A percentile compares a stretch with the other conserved stretches of the same genome.
Conservation (phyloP, 2,113 vertebrate species). For the Gambusia affinis region DNA sequence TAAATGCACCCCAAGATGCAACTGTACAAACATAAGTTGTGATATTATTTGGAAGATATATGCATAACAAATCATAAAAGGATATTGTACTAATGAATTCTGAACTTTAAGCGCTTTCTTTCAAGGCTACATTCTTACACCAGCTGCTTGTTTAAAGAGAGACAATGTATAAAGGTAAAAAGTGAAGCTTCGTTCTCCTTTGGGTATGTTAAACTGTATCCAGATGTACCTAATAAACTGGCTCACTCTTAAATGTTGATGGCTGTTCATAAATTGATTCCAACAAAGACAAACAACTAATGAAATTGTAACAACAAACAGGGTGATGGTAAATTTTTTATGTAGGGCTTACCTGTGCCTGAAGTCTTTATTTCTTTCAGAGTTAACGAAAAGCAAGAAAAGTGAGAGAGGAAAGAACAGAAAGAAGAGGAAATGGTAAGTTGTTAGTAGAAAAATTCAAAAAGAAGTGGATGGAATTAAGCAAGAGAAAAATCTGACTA, state of each 20-base stretch:
- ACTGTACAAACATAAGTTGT: too few species aligned
- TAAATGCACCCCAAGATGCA: too few species aligned
- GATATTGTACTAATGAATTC: neutral
- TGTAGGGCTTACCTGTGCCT: conserved; percentile 95
- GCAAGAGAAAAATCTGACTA: conserved; percentile 22
- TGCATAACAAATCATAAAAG: neutral
- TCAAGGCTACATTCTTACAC: neutral
- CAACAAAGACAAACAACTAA: neutral
- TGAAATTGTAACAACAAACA: neutral
- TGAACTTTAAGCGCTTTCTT: neutral
- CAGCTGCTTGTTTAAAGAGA: neutral
- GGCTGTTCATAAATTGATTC: too few species aligned
- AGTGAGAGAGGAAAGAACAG: conserved; percentile 41
- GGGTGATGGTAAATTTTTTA: neutral
- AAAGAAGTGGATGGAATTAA: conserved; percentile 45
- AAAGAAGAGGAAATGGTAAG: conserved; percentile 61
- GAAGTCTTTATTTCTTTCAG: conserved; percentile 99
- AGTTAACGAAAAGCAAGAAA: conserved; percentile 82
- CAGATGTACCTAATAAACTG: neutral
- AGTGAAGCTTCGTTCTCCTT: neutral
- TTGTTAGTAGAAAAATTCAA: conserved; percentile 59
- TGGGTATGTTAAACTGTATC: neutral
- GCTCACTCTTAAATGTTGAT: neutral
- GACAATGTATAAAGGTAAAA: neutral
- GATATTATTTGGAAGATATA: neutral